Evolutionary conservation across 1,140 invertebrate genomes (phyloP), one percentile per base, ranked within the genome.

Genomic region (Ericerus pela): DNA sequence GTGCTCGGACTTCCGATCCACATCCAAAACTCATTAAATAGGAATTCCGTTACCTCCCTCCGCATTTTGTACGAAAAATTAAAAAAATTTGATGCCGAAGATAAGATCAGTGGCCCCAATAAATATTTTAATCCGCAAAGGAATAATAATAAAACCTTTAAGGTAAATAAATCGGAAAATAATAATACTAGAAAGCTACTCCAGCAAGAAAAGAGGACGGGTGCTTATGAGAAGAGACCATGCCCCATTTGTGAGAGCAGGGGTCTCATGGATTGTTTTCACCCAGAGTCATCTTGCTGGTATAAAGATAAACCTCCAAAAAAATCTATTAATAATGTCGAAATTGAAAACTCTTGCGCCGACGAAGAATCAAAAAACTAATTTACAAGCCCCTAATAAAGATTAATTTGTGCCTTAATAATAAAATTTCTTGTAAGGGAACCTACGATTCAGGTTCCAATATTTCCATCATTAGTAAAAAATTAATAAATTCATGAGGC

Each of bases 401-500:
- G 30, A 18, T 55, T 37, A 55, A 58, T 26, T 29, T 58, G 37
- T 29, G 41, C 41, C 24, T 55, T 30, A 27, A 55, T 52, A 51
- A 58, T 22, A 57, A 38, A 22, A 41, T 58, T 36, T 47, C 36
- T n/a, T 47, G 43, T 28, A 29, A 33, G 22, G 55, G 26, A 27
- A 18, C 56, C 22, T 59, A 59, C 53, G 58, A 59, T 33, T 30
- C 58, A 56, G 51, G 55, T 18, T 56, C 51, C 30, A 43, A 58
- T 52, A 56, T 54, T 33, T 60, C 59, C 41, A 27, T 60, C 8
- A 60, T 60, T 38, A 60, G 58, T 58, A 53, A 56, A 41, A 55
- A 53, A 33, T 29, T 47, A 54, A 36, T 60, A 52, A 60, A 60
- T 41, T 38, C 14, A 8, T 41, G 37, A 18, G 20, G n/a, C 16